Conservation (phyloP, 2,888 invertebrate genomes). For the Orthosia incerta region DNA sequence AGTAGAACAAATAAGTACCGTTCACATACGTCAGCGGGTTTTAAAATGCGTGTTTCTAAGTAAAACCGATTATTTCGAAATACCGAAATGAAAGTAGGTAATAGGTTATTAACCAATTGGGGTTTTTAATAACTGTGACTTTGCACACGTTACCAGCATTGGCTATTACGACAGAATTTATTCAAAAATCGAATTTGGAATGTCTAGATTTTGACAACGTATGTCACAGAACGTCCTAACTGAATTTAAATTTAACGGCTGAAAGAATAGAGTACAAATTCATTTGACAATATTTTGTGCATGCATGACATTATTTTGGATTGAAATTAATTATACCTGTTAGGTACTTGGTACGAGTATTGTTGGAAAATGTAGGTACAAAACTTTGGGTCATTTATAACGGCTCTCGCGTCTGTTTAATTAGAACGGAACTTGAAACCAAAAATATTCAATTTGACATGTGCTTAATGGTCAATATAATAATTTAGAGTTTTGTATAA, state of each 20-base stretch:
- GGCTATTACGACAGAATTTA: constrained; percentile 34
- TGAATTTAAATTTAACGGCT: neutral
- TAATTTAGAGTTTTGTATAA: neutral
- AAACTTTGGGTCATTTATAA: constrained; percentile 42
- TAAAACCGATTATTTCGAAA: constrained; percentile 59
- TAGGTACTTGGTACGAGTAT: constrained; percentile 19
- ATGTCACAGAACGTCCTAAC: neutral
- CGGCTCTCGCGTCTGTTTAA: constrained; percentile 16
- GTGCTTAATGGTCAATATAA: neutral
- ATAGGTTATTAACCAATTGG: constrained; percentile 66
- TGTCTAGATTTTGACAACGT: constrained; percentile 8
- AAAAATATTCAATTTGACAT: constrained; percentile 12
- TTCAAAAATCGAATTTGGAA: constrained; percentile 31
- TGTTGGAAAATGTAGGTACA: constrained; percentile 21
- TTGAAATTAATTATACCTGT: constrained; percentile 32
- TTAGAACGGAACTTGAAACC: constrained; percentile 37
- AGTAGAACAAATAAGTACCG: constrained; percentile 60
- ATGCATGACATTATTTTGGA: constrained; percentile 18
- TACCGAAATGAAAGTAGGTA: constrained; percentile 65
- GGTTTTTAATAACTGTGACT: constrained; percentile 59
- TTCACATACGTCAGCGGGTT: constrained; percentile 58
- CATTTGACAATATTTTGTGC: constrained; percentile 5
- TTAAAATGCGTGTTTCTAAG: constrained; percentile 52
- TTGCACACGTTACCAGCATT: constrained; percentile 43
- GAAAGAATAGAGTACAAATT: constrained; percentile 14